Conservation (phyloP, 2,888 invertebrate genomes). For the Nectonema munidae region DNA sequence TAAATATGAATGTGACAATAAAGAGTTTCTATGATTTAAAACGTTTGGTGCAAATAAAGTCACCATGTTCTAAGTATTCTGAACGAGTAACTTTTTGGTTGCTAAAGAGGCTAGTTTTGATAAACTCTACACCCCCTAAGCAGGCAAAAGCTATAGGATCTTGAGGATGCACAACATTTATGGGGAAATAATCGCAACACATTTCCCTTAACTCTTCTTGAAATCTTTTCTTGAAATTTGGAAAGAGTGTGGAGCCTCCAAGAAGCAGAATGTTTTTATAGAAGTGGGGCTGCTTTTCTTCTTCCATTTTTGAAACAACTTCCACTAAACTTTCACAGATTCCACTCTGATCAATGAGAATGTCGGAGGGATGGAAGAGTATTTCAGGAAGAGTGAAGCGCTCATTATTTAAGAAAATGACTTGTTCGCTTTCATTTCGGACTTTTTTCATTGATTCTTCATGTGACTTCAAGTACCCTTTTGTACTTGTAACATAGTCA, state of each 20-base stretch:
- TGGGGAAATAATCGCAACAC: conserved; percentile 41
- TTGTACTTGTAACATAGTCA: conserved; percentile 54
- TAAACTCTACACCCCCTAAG: conserved; percentile 47
- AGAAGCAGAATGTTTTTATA: conserved; percentile 40
- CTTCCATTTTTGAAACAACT: conserved; percentile 32
- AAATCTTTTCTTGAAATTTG: conserved; percentile 46
- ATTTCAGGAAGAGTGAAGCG: conserved; percentile 70
- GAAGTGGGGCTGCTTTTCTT: conserved; percentile 36
- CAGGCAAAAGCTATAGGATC: conserved; percentile 50
- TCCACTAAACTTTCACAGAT: conserved; percentile 54
- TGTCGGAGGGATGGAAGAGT: conserved; percentile 64
- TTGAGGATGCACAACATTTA: conserved; percentile 36
- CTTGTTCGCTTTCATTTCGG: conserved; percentile 27
- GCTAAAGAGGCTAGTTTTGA: conserved; percentile 35
- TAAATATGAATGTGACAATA: no score
- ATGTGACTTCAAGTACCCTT: conserved; percentile 39
- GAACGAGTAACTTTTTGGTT: conserved; percentile 37
- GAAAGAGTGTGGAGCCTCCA: conserved; percentile 46
- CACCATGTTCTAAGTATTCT: conserved; percentile 59
- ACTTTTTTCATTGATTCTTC: conserved; percentile 22
- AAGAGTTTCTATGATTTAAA: no score
- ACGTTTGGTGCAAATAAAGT: conserved; percentile 28
- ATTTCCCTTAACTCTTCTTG: conserved; percentile 29
- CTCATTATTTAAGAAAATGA: conserved; percentile 57
- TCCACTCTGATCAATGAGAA: conserved; percentile 61